Evolutionary conservation across 1,140 invertebrate genomes (phyloP).

Genomic region (Gonatopus flavifemur): DNA sequence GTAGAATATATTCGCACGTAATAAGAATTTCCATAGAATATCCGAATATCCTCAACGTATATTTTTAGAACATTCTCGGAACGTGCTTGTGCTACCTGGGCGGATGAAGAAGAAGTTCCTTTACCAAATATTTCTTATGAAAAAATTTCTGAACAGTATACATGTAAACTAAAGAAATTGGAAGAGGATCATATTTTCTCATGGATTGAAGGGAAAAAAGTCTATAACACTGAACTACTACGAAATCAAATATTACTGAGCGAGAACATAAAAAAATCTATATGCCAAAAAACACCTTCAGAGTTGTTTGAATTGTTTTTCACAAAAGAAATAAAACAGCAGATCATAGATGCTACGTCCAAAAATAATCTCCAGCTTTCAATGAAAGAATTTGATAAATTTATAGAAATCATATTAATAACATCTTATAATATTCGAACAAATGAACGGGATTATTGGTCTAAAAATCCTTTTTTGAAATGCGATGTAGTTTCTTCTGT

Average conservation of each 20-base stretch:
- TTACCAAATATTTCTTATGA: constrained; percentile 8
- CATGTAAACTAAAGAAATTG: constrained; percentile 11
- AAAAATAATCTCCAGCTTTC: constrained; percentile 13
- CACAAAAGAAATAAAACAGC: constrained; percentile 19
- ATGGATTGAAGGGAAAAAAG: constrained; percentile 17
- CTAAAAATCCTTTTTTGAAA: constrained; percentile 15
- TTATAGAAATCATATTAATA: constrained; percentile 13
- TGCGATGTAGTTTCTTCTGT: no score
- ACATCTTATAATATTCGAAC: constrained; percentile 17
- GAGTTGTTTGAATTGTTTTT: constrained; percentile 23
- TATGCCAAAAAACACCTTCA: constrained; percentile 6
- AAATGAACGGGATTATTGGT: constrained; percentile 21
- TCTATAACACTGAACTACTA: constrained; percentile 4
- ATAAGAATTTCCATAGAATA: no score
- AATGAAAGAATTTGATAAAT: constrained; percentile 11
- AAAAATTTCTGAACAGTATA: constrained; percentile 9
- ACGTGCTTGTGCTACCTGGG: no score
- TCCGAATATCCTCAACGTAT: no score
- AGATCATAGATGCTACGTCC: constrained; percentile 18
- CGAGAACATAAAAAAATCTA: constrained; percentile 11
- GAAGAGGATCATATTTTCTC: constrained; percentile 14
- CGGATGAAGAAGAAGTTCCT: no score
- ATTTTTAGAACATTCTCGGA: no score
- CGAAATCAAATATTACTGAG: constrained; percentile 14
- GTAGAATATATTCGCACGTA: no score